Base-by-base conservation (phyloP, 1,140 invertebrate species). In the Frieseomelitta varia region DNA sequence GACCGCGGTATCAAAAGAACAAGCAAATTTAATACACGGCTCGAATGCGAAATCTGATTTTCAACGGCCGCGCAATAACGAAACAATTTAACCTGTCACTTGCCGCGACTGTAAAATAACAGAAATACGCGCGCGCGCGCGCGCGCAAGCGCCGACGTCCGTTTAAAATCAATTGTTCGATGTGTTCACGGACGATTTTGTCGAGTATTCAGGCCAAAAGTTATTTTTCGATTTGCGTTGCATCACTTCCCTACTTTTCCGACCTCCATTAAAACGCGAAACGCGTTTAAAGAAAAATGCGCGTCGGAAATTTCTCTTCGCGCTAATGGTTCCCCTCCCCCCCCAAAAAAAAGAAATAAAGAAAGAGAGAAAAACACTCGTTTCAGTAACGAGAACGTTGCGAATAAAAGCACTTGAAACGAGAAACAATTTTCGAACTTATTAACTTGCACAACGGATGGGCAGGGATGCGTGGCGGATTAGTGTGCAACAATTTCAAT, bases 21-120 rank as follows among this genome's bases (percentile, higher is more conserved):
- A 24, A 51, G 15, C n/a, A 55, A 74, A 81, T 81, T 81, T 56
- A 47, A 27, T 47, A n/a, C 1, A 8, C 67, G n/a, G 19, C 1
- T n/a, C 53, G 53, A 19, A 79, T 51, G 53, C 21, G 24, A 65
- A 81, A 81, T 74, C 51, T 55, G 21, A 56, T 68, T 34, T 79
- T 56, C 68, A 15, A 19, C 51, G 8, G 6, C 19, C 61, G 27
- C 14, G 47, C 47, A 30, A 58, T 65, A 67, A 10, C 27, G 27
- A 4, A 21, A 53, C 76, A 65, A 76, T 76, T 76, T 61, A 27
- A 19, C n/a, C 56, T 24, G 74, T 76, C 56, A 39, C 19, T 47
- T 24, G 11, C 34, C 30, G 61, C 61, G 11, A 39, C 39, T 51
- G n/a, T 53, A n/a, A 34, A 39, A 75, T 61, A 76, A 39, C 74